These are phyloP conservation scores for Clunio marinus DNA, from an alignment of 2,888 invertebrate genomes.

Conservation along the genomic window DNA sequence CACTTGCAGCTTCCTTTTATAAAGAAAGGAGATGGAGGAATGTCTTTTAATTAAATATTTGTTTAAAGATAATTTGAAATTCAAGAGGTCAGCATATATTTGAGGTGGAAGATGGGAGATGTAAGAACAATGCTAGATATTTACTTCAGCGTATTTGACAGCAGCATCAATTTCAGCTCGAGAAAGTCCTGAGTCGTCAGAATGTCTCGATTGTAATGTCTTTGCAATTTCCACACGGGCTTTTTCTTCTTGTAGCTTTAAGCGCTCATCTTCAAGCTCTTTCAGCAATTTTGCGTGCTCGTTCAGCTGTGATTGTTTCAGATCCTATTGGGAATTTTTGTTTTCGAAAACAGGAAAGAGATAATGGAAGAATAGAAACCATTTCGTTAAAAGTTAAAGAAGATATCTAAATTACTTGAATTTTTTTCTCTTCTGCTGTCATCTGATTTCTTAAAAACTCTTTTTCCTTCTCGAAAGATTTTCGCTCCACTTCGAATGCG, in stretches of 20 bases:
- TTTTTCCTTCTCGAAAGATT: conserved; percentile 48
- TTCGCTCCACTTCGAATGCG: conserved; percentile 48
- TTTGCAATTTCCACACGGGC: conserved; percentile 47
- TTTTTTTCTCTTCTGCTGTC: conserved; percentile 47
- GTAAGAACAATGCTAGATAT: no score
- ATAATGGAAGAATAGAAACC: background rate
- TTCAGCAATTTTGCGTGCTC: conserved; percentile 46
- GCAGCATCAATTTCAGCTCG: conserved; percentile 49
- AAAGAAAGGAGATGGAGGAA: background rate
- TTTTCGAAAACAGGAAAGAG: no score
- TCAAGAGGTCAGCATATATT: no score
- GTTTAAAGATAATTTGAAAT: no score
- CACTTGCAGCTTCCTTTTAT: conserved; percentile 46
- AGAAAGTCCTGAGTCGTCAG: conserved; percentile 40
- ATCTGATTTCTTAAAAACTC: conserved; percentile 48
- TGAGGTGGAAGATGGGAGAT: no score
- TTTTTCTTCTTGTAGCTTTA: conserved; percentile 45
- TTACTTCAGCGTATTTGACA: conserved; percentile 47
- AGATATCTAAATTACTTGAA: conserved; percentile 41
- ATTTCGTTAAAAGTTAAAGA: no score
- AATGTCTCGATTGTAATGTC: conserved; percentile 42
- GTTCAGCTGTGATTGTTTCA: conserved; percentile 46
- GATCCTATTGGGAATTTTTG: conserved; percentile 42
- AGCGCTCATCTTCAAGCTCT: conserved; percentile 48
- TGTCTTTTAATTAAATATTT: conserved; percentile 28